A percentile compares a stretch with the other conserved stretches of the same genome.
Conservation (phyloP, 1,140 invertebrate genomes). For the Drosophila arawakana region DNA sequence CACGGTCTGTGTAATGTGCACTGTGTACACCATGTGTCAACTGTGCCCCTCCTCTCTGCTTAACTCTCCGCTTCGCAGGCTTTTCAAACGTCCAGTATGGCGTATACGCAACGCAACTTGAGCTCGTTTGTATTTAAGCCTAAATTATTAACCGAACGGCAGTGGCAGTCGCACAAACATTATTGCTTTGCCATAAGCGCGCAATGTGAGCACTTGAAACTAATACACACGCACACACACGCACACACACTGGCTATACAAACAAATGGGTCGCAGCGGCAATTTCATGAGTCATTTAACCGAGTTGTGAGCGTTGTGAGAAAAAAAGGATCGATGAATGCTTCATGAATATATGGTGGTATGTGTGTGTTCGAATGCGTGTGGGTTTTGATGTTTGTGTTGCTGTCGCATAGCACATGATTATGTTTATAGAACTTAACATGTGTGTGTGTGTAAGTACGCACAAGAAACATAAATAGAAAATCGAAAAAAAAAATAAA, state of each 20-base stretch:
- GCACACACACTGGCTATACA: slow-evolving; percentile 31
- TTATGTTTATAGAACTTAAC: slow-evolving; percentile 68
- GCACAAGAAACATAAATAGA: slow-evolving; percentile 78
- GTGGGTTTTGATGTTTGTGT: slow-evolving; percentile 38
- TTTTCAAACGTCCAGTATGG: slow-evolving; percentile 62
- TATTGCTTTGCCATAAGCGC: slow-evolving; percentile 80
- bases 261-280: slow-evolving; percentile 76
- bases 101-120: slow-evolving; percentile 71
- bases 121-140: slow-evolving; percentile 78
- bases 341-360: slow-evolving; percentile 22
- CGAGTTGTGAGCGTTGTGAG: slow-evolving; percentile 58
- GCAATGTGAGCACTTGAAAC: slow-evolving; percentile 68
- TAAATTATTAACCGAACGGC: slow-evolving; percentile 78
- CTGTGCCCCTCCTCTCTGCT: not conserved
- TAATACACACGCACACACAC: slow-evolving; percentile 51
- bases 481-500: slow-evolving; percentile 70
- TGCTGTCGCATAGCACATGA: slow-evolving; percentile 66
- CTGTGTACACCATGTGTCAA: slow-evolving; percentile 54
- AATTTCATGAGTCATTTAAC: slow-evolving; percentile 83
- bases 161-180: slow-evolving; percentile 61
- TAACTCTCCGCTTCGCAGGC: not conserved
- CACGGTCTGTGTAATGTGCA: slow-evolving; percentile 33
- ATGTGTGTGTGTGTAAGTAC: slow-evolving; percentile 60
- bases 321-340: slow-evolving; percentile 62
- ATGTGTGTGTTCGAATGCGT: slow-evolving; percentile 39